phyloP scores from a whole-genome alignment of 2,113 vertebrate genomes.

The Callaeas wilsoni region DNA sequence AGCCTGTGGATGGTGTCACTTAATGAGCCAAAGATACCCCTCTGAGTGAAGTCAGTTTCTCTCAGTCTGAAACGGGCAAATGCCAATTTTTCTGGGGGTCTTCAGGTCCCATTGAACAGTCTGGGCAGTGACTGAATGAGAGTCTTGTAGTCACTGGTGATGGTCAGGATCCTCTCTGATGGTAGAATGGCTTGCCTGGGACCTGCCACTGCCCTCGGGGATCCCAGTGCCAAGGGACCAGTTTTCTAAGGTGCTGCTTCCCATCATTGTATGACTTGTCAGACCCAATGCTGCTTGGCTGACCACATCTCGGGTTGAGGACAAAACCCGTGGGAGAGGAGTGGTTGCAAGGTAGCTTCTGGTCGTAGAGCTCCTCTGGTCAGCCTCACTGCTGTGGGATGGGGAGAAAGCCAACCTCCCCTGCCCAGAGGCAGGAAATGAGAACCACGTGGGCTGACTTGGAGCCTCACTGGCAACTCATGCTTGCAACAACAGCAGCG shows the following conservation, averaged over 20 bases:
- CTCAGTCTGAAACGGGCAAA: neutral
- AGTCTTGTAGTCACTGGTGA: neutral
- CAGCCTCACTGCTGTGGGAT: neutral
- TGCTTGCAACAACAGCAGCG: neutral
- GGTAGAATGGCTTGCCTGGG: neutral
- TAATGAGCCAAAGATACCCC: neutral
- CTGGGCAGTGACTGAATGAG: neutral
- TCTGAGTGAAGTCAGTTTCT: neutral
- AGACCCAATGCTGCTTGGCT: neutral
- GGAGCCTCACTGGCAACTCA: neutral
- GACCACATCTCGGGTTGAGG: fast-evolving
- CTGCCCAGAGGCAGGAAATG: neutral
- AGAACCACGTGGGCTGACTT: neutral
- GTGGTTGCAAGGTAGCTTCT: neutral
- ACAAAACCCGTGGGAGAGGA: neutral
- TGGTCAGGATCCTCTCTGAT: neutral
- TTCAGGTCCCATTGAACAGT: neutral
- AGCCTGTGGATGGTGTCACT: neutral
- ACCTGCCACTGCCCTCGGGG: fast-evolving
- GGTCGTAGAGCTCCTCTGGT: neutral
- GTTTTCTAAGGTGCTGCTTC: neutral
- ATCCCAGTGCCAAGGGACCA: neutral
- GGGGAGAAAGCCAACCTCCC: neutral
- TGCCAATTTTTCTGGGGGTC: neutral
- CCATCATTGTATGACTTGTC: fast-evolving